Evolutionary conservation across 2,113 vertebrate species (phyloP).

Genomic region (Ptilorrhoa leucosticta): DNA sequence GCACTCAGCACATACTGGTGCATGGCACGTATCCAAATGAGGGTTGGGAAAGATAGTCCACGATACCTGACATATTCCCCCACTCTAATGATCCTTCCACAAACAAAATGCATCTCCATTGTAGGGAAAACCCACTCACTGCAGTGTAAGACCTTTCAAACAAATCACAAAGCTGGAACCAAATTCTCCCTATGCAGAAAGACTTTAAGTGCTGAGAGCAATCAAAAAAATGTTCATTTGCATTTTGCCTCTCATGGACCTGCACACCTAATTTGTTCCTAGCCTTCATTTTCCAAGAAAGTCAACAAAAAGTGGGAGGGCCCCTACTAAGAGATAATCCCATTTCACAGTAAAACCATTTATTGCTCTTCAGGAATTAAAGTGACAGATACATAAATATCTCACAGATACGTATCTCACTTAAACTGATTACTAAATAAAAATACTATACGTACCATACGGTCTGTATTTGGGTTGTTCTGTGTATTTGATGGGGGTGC

Average conservation of each 20-base stretch:
- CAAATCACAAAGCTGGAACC: neutral
- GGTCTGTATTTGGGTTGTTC: fast-evolving
- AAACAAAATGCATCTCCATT: neutral
- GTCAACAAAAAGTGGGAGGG: neutral
- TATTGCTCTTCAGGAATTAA: neutral
- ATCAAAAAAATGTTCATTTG: neutral
- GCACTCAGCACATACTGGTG: fast-evolving
- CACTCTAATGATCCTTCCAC: neutral
- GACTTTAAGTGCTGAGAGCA: neutral
- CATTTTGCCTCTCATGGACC: neutral
- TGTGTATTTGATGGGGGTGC: fast-evolving
- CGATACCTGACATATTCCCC: neutral
- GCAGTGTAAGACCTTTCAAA: neutral
- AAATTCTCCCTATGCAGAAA: neutral
- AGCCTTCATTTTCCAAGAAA: neutral
- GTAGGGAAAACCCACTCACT: neutral
- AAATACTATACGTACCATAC: fast-evolving
- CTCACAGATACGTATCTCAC: fast-evolving
- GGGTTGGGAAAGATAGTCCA: neutral
- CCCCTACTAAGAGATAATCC: neutral
- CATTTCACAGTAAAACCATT: neutral
- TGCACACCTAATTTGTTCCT: neutral
- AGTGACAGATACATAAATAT: neutral
- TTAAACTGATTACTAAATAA: neutral
- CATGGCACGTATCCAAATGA: fast-evolving